These are phyloP conservation scores for Epinephelus awoara DNA, from an alignment of 2,797 vertebrate genomes.

Conservation along the genomic window DNA sequence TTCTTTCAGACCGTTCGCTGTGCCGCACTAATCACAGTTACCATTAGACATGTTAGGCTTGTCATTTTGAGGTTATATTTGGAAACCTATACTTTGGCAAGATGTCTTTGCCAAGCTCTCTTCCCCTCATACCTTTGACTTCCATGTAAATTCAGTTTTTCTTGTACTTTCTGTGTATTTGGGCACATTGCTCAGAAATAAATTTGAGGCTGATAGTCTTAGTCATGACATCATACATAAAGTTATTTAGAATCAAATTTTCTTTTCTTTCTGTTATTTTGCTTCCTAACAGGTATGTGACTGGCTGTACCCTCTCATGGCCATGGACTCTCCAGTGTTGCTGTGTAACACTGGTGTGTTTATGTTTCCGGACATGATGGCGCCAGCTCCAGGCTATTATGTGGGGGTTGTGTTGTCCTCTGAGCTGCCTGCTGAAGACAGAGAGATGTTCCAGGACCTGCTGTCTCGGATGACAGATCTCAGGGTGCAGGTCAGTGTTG, in stretches of 20 bases:
- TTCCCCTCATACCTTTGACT: not conserved
- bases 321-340: slow-evolving; percentile 91
- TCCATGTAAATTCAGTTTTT: not conserved
- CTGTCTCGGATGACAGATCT: slow-evolving; percentile 96
- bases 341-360: slow-evolving; percentile 95
- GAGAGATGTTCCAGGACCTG: slow-evolving; percentile 91
- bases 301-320: slow-evolving; percentile 97
- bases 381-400: slow-evolving; percentile 90
- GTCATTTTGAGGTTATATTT: not conserved
- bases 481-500: slow-evolving; percentile 91
- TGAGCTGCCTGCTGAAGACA: slow-evolving; percentile 88
- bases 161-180: not conserved
- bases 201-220: not conserved
- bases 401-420: slow-evolving; percentile 96
- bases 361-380: slow-evolving; percentile 98
- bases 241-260: not conserved
- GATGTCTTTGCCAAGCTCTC: not conserved
- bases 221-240: not conserved
- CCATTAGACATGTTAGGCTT: not conserved
- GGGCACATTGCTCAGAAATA: not conserved
- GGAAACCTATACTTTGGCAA: not conserved
- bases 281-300: slow-evolving; percentile 91
- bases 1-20: slow-evolving; percentile 17
- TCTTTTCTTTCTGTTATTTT: not conserved
- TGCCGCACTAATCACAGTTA: slow-evolving; percentile 22